Conservation (phyloP, 2,888 invertebrate species). For the Aphodius sticticus region DNA sequence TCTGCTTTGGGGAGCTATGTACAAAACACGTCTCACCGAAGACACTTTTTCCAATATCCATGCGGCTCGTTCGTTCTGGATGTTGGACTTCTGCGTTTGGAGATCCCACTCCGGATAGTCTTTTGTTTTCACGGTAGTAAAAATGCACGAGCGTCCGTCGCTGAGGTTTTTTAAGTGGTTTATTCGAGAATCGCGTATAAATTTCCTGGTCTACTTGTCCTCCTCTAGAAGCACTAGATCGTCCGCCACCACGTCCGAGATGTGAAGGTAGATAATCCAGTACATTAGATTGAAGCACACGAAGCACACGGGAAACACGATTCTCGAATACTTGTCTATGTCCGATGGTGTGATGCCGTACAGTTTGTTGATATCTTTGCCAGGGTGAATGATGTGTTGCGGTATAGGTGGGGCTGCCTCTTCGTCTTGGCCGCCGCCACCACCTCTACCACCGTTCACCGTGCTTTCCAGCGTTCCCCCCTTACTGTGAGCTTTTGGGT, state of each 20-base stretch:
- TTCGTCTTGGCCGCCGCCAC: slow-evolving; percentile 67
- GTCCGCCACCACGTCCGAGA: slow-evolving; percentile 94
- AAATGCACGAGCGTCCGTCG: slow-evolving; percentile 48
- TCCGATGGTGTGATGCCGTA: slow-evolving; percentile 95
- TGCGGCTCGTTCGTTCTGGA: slow-evolving; percentile 47
- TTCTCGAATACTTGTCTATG: slow-evolving; percentile 98
- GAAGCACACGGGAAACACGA: slow-evolving; percentile 98
- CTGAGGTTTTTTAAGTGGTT: slow-evolving; percentile 4
- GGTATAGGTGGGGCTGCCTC: slow-evolving; percentile 73
- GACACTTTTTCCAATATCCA: slow-evolving; percentile 45
- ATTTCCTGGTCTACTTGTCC: slow-evolving; percentile 65
- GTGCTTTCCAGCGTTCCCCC: slow-evolving; percentile 92
- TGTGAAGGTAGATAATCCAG: slow-evolving; percentile 97
- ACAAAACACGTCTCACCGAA: slow-evolving; percentile 51
- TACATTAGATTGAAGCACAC: slow-evolving; percentile 99
- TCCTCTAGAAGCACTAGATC: slow-evolving; percentile 84
- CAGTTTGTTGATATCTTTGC: slow-evolving; percentile 91
- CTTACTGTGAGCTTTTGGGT: slow-evolving; percentile 92
- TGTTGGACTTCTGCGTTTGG: slow-evolving; percentile 48
- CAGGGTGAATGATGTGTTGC: slow-evolving; percentile 84
- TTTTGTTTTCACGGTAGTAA: slow-evolving; percentile 38
- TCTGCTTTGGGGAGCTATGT: slow-evolving; percentile 41
- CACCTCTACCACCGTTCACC: slow-evolving; percentile 81
- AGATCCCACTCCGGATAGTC: slow-evolving; percentile 47
- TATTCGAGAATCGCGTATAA: slow-evolving; percentile 20